Base-by-base conservation (phyloP, 2,888 invertebrate genomes). In the Acanthosepion esculentum region DNA sequence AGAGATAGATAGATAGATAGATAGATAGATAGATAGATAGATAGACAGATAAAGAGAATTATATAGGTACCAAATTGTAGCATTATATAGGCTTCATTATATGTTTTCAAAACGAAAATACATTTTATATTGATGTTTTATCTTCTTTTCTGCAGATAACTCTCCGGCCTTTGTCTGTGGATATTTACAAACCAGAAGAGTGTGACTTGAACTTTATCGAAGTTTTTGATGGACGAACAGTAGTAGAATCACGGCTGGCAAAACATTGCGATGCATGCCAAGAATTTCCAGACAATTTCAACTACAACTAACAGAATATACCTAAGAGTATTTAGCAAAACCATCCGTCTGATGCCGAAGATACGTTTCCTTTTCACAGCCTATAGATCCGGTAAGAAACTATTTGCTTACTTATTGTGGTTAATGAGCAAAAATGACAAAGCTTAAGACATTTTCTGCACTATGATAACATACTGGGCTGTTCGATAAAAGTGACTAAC, bases 141-240 rank as follows among this genome's bases (percentile, higher is more conserved):
- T 33, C 33, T 18, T 78, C n/a, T 78, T 48, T 26, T 6, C 10
- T 93, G 10, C 94, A 96, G 96, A 95, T 96, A 23, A 91, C 95
- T 7, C 92, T 96, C 20, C 95, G 95, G 33, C 95, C 95, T 8
- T 95, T 95, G 23, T 94, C 95, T 50, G 91, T 95, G 18, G 95
- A 95, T 91, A 95, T 96, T 95, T 64, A 95, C 10, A 95, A 95
- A 4, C 95, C 96, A 53, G 95, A 95, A 53, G 95, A 95, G 33
- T 97, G 97, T 95, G 95, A 95, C 20, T 94, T 96, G 53, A 97
- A 96, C 95, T 96, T 96, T 95, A 95, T 97, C 29, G 96, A 96
- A 94, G 94, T 97, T 26, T 97, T 97, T 95, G 97, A 97, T 92
- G 96, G 96, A 6, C 96, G 96, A 8, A 97, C 97, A 0, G 95